A percentile compares a stretch with the other conserved stretches of the same genome.
phyloP scores from a whole-genome alignment of 2,888 invertebrate species.

The Chirona hameri region DNA sequence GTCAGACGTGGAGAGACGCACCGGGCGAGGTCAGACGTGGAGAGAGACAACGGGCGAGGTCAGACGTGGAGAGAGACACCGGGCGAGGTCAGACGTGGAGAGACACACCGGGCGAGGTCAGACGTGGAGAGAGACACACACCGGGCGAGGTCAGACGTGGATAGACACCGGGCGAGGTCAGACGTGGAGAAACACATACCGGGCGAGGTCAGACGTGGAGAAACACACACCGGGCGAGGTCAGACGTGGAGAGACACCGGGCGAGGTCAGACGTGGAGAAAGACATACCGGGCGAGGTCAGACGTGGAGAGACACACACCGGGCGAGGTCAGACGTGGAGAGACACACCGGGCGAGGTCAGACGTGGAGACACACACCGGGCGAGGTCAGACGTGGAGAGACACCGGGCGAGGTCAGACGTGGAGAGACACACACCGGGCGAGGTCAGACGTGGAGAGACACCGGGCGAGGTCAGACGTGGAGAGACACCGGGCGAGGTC shows the following conservation, averaged over 20 bases:
- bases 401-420: background rate
- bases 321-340: no score
- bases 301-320: conserved; percentile 41
- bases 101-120: background rate
- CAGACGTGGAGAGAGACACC: no score
- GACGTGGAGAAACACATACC: conserved; percentile 34
- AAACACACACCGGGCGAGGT: background rate
- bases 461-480: no score
- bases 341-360: background rate
- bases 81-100: background rate
- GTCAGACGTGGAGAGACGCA: background rate
- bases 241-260: background rate
- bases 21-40: background rate
- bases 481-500: background rate
- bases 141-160: background rate
- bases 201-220: background rate
- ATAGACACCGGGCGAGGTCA: background rate
- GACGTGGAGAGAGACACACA: conserved; percentile 41
- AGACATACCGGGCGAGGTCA: background rate
- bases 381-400: background rate
- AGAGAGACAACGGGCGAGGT: no score
- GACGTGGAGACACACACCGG: background rate
- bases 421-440: background rate
- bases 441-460: conserved; percentile 35
- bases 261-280: background rate